phyloP scores from a whole-genome alignment of 2,797 vertebrate species.

The Paramormyrops hopkinsi region DNA sequence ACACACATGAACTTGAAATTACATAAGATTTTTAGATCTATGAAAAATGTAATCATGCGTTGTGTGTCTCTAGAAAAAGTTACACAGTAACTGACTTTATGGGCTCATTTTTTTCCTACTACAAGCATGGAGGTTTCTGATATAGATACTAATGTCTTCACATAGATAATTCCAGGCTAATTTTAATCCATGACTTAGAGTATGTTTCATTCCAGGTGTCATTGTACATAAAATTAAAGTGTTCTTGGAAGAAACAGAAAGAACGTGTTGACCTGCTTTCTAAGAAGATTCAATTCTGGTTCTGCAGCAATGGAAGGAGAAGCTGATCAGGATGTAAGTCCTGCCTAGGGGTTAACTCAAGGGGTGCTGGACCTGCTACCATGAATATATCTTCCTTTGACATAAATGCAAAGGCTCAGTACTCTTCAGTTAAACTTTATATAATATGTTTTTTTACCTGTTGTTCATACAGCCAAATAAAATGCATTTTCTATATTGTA shows the following conservation, averaged over 20 bases:
- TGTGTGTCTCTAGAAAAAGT: neutral
- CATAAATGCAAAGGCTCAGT: neutral
- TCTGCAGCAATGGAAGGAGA: neutral
- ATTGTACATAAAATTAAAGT: neutral
- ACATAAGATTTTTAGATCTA: neutral
- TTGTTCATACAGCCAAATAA: neutral
- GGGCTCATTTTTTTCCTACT: neutral
- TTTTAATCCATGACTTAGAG: neutral
- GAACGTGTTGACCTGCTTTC: neutral
- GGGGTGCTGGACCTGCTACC: neutral
- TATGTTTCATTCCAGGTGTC: neutral
- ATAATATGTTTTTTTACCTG: neutral
- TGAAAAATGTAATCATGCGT: neutral
- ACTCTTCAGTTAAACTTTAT: neutral
- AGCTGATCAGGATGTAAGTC: neutral
- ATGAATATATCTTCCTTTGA: neutral
- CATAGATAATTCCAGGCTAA: neutral
- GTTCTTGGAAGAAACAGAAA: neutral
- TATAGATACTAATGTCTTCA: neutral
- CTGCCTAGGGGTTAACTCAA: neutral
- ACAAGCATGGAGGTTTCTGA: neutral
- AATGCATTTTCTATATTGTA: neutral
- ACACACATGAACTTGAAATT: neutral
- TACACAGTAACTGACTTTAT: neutral
- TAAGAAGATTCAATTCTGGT: neutral